Evolutionary conservation across 2,797 vertebrate species (phyloP).

Genomic region (Falco concolor): DNA sequence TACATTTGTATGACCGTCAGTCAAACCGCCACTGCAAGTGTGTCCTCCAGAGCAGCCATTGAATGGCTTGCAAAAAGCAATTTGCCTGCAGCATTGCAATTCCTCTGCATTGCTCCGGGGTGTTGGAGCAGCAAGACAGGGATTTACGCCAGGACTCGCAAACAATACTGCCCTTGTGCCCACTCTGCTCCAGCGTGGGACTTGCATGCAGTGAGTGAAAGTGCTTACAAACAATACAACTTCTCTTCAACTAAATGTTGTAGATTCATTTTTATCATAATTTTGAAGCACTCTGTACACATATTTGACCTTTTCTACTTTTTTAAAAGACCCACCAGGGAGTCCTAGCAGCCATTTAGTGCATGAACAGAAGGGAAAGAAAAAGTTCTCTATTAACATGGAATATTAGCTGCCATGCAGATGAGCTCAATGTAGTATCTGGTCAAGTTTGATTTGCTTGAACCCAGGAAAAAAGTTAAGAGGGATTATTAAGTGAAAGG

Average conservation of each 20-base stretch:
- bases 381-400: neutral
- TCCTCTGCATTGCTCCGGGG: neutral
- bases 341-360: neutral
- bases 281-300: neutral
- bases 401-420: neutral
- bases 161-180: conserved; percentile 1
- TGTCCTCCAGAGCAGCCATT: neutral
- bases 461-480: neutral
- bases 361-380: neutral
- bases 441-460: neutral
- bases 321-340: neutral
- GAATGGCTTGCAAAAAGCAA: neutral
- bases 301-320: neutral
- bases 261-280: neutral
- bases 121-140: neutral
- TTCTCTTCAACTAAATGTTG: neutral
- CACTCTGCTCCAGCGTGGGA: neutral
- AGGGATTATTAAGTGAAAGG: neutral
- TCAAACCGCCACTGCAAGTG: neutral
- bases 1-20: neutral
- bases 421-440: neutral
- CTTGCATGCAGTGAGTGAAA: neutral
- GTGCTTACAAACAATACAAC: neutral
- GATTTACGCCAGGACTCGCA: neutral
- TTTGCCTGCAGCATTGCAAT: neutral